Conservation (phyloP, 2,113 vertebrate genomes). For the Cavia aperea region DNA sequence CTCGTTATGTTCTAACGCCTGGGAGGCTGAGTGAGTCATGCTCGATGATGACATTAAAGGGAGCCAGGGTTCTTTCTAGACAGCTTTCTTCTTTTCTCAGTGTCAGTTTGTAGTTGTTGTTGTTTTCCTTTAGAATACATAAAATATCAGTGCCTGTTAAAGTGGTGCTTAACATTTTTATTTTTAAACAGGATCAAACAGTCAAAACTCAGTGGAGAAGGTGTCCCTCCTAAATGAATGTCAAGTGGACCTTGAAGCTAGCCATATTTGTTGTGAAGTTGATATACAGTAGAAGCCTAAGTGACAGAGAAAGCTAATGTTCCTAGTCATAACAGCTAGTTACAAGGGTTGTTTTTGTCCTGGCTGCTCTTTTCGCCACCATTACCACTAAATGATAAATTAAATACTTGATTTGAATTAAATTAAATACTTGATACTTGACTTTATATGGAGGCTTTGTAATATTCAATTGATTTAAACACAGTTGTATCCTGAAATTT, state of each 20-base stretch:
- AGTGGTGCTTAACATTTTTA: neutral
- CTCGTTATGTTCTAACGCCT: conserved; percentile 38
- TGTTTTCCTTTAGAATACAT: conserved; percentile 9
- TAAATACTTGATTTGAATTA: neutral
- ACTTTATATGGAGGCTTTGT: neutral
- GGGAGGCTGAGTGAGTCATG: conserved; percentile 42
- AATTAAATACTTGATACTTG: neutral
- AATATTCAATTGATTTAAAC: neutral
- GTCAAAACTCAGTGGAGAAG: neutral
- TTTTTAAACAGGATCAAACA: neutral
- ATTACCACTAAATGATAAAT: neutral
- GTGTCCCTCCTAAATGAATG: neutral
- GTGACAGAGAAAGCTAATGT: neutral
- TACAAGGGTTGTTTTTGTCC: neutral
- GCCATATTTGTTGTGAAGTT: neutral
- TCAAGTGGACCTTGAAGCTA: neutral
- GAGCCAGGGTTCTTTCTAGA: neutral
- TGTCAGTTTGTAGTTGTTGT: conserved; percentile 1
- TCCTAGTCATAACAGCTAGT: neutral
- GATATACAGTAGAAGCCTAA: neutral
- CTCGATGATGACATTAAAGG: neutral
- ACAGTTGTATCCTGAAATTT: neutral
- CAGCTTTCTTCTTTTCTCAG: conserved; percentile 19
- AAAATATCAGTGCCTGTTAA: neutral
- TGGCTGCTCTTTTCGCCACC: neutral